A percentile compares a stretch with the other conserved stretches of the same genome.
These are phyloP conservation scores for Mustela nigripes DNA, from an alignment of 2,113 vertebrate genomes.

Conservation along the genomic window DNA sequence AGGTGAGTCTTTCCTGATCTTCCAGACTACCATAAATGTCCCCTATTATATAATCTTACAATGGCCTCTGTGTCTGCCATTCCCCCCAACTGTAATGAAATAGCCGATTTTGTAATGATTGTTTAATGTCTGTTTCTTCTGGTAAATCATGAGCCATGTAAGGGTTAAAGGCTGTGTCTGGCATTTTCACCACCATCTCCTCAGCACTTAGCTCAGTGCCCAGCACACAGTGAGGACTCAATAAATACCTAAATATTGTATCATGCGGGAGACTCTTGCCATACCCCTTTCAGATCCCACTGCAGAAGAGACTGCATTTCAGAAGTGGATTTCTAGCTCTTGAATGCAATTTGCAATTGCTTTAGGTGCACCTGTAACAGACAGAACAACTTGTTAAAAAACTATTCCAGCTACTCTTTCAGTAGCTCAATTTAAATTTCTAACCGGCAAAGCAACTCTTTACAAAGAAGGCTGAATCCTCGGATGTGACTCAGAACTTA, in stretches of 20 bases:
- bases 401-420: conserved; percentile 3
- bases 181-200: not conserved
- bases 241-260: not conserved
- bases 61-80: not conserved
- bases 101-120: not conserved
- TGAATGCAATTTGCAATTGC: conserved; percentile 40
- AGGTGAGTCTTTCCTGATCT: not conserved
- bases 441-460: not conserved
- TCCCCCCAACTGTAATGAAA: conserved; percentile 5
- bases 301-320: conserved; percentile 29
- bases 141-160: not conserved
- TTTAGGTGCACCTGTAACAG: conserved; percentile 13
- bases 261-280: not conserved
- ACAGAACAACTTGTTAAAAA: conserved; percentile 46
- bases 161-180: not conserved
- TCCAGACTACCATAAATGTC: not conserved
- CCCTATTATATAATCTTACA: not conserved
- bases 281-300: not conserved
- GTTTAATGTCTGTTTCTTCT: conserved; percentile 16
- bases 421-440: not conserved
- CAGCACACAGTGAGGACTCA: not conserved
- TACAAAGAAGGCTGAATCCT: conserved; percentile 32
- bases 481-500: not conserved
- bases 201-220: conserved; percentile 11
- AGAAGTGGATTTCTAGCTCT: conserved; percentile 53